Evolutionary conservation across 2,113 vertebrate genomes (phyloP).

Genomic region (Calypte anna): DNA sequence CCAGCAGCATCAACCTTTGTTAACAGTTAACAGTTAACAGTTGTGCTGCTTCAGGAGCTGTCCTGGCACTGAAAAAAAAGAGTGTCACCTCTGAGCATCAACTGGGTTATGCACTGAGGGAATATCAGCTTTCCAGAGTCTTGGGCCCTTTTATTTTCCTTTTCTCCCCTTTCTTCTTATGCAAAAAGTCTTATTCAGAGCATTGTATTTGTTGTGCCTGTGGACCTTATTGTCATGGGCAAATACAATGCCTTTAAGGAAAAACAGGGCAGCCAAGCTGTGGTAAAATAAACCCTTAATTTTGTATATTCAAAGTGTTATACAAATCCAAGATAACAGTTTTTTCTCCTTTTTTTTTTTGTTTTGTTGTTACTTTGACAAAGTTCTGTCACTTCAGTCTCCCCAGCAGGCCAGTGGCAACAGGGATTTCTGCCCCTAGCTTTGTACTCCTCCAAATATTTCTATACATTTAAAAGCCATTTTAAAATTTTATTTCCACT

Average conservation of each 20-base stretch:
- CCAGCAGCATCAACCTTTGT: background rate
- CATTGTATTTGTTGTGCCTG: background rate
- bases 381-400: background rate
- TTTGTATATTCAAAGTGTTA: background rate
- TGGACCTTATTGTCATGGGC: background rate
- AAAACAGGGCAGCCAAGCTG: background rate
- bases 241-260: background rate
- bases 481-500: background rate
- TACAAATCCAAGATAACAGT: background rate
- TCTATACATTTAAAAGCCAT: fast-evolving
- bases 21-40: too few relatives aligned
- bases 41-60: background rate
- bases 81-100: background rate
- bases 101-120: background rate
- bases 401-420: background rate
- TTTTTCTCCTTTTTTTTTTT: too few relatives aligned
- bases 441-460: background rate
- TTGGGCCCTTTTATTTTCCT: background rate
- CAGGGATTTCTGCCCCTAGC: background rate
- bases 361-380: background rate
- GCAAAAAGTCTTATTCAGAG: background rate
- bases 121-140: background rate
- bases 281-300: background rate
- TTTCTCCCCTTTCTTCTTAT: background rate
- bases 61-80: background rate